Conservation (phyloP, 2,888 invertebrate species). For the Cephus pygmeus region DNA sequence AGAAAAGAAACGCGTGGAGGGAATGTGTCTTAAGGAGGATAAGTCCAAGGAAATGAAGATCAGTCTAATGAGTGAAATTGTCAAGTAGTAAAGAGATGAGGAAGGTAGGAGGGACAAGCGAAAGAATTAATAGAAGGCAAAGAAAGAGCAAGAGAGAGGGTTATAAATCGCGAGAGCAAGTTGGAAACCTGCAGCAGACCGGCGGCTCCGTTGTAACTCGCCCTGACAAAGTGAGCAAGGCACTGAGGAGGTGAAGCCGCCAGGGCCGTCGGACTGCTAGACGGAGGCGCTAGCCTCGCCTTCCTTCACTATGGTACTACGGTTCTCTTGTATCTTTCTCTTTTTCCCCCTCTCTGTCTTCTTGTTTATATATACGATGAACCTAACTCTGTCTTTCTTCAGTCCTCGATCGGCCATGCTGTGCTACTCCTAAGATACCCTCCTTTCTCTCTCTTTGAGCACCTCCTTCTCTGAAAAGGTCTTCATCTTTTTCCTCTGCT, state of each 20-base stretch:
- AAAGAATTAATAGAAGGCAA: not conserved
- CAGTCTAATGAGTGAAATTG: not conserved
- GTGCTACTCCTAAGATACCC: not conserved
- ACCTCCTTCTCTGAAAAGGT: not conserved
- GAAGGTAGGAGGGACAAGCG: not conserved
- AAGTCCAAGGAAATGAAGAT: not conserved
- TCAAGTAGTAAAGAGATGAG: not conserved
- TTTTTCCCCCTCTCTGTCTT: not conserved
- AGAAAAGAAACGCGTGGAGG: not conserved
- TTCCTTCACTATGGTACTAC: constrained; percentile 35
- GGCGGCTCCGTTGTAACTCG: not conserved
- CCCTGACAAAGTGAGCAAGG: constrained; percentile 9
- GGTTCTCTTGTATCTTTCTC: constrained; percentile 4
- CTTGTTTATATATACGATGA: not conserved
- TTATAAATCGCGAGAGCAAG: not conserved
- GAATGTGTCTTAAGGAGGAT: not conserved
- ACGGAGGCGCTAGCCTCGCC: constrained; percentile 31
- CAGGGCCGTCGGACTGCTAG: constrained; percentile 23
- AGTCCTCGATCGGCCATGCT: not conserved
- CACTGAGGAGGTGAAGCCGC: constrained; percentile 1
- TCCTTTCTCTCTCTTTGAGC: not conserved
- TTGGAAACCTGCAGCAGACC: not conserved
- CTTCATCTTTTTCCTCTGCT: not conserved
- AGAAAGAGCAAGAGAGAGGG: not conserved
- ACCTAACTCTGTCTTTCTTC: not conserved